phyloP scores from a whole-genome alignment of 2,797 vertebrate genomes.

The Eurystomus glaucurus region DNA sequence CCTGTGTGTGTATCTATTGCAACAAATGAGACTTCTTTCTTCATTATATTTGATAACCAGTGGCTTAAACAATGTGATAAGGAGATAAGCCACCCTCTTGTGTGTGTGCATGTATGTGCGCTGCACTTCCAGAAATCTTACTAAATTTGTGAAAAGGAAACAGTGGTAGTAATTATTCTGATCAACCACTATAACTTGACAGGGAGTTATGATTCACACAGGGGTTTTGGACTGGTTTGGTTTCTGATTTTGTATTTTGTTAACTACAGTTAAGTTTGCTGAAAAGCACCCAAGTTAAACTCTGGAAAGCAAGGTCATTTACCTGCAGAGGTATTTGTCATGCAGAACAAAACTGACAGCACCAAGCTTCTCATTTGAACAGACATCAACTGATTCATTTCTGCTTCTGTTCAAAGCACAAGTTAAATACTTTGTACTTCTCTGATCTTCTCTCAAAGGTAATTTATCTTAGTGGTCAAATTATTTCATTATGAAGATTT shows the following conservation, averaged over 20 bases:
- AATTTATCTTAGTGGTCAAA: constrained; percentile 4
- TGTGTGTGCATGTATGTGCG: not conserved
- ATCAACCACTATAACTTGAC: not conserved
- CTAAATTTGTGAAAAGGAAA: not conserved
- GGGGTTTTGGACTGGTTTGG: not conserved
- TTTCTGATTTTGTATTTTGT: not conserved
- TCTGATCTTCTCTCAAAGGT: not conserved
- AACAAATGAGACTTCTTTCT: not conserved
- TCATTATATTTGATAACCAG: not conserved
- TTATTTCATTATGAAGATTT: not conserved
- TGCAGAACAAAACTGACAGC: not conserved
- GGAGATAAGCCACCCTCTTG: not conserved
- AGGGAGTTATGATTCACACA: not conserved
- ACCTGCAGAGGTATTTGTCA: not conserved
- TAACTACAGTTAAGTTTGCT: not conserved
- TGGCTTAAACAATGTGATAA: not conserved
- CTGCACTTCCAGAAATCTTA: not conserved
- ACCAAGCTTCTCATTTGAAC: not conserved
- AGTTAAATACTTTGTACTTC: not conserved
- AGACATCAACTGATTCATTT: not conserved
- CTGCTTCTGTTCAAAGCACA: not conserved
- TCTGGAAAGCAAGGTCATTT: not conserved
- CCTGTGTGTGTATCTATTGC: not conserved
- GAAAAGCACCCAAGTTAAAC: not conserved
- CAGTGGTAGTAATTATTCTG: not conserved